Conservation (phyloP, 53 echinoderm and acorn worm species). For the Echinarachnius parma region DNA sequence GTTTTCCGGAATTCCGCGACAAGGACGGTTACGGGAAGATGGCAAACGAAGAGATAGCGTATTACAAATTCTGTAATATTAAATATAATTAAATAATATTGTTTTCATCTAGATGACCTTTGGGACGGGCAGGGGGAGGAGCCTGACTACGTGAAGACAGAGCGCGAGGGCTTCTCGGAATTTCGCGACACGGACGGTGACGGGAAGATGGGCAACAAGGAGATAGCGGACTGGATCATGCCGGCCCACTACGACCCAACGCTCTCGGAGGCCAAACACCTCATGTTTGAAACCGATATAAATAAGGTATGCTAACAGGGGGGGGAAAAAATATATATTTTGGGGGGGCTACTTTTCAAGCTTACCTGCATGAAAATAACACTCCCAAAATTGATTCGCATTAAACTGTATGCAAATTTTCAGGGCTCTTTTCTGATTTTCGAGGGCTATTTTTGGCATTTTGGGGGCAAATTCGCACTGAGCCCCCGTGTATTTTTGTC, state of each 20-base stretch:
- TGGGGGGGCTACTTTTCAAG: no score
- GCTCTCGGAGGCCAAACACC: conserved; percentile 84
- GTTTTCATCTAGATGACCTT: conserved; percentile 75
- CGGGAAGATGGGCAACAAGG: conserved; percentile 61
- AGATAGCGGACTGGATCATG: conserved; percentile 84
- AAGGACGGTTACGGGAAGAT: conserved; percentile 73
- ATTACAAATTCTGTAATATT: no score
- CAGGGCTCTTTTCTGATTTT: no score
- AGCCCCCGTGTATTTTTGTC: no score
- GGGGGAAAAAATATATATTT: no score
- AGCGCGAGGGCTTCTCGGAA: conserved; percentile 71
- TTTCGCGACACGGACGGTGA: conserved; percentile 84
- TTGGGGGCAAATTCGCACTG: no score
- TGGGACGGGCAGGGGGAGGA: conserved; percentile 55
- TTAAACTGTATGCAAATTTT: no score
- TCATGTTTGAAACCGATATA: conserved; percentile 69
- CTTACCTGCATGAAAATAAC: no score
- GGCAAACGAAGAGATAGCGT: conserved; percentile 58
- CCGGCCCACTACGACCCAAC: conserved; percentile 83
- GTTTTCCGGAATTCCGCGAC: conserved; percentile 76
- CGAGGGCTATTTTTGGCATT: no score
- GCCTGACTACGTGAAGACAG: conserved; percentile 79
- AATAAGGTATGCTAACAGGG: no score
- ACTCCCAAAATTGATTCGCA: no score
- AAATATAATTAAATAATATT: no score